Conservation (phyloP, 2,888 invertebrate species). For the Dryococelus australis region DNA sequence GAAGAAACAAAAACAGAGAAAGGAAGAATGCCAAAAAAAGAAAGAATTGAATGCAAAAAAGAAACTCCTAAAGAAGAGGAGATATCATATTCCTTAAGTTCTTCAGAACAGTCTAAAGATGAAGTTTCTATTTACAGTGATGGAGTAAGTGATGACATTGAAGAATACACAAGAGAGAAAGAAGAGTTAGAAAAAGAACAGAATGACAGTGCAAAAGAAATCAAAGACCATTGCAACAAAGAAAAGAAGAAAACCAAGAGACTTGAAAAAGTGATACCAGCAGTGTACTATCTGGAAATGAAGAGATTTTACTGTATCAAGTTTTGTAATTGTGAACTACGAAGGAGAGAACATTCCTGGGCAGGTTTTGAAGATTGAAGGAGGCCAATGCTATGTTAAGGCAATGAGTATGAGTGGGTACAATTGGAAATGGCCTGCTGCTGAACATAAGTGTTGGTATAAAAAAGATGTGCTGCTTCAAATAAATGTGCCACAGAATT, state of each 20-base stretch:
- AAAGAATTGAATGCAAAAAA: not conserved
- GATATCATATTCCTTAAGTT: not conserved
- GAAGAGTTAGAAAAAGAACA: not conserved
- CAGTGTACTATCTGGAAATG: too few species aligned
- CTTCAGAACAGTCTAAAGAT: not conserved
- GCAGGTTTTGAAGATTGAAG: constrained; percentile 19
- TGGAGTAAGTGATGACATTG: not conserved
- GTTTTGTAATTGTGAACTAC: constrained; percentile 24
- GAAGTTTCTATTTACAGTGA: not conserved
- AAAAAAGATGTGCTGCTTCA: not conserved
- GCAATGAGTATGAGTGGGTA: constrained; percentile 25
- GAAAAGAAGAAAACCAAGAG: too few species aligned
- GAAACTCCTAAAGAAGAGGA: too few species aligned
- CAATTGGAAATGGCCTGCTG: too few species aligned
- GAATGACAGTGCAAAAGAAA: not conserved
- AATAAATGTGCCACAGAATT: not conserved
- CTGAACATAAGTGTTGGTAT: not conserved
- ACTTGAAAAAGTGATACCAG: too few species aligned
- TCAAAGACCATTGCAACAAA: not conserved
- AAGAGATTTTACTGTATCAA: not conserved
- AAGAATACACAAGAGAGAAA: not conserved
- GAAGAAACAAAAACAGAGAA: not conserved
- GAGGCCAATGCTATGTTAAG: not conserved
- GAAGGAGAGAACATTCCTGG: constrained; percentile 6
- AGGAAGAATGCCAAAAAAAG: not conserved